phyloP scores from a whole-genome alignment of 2,888 invertebrate genomes.

The Hypomecis punctinalis region DNA sequence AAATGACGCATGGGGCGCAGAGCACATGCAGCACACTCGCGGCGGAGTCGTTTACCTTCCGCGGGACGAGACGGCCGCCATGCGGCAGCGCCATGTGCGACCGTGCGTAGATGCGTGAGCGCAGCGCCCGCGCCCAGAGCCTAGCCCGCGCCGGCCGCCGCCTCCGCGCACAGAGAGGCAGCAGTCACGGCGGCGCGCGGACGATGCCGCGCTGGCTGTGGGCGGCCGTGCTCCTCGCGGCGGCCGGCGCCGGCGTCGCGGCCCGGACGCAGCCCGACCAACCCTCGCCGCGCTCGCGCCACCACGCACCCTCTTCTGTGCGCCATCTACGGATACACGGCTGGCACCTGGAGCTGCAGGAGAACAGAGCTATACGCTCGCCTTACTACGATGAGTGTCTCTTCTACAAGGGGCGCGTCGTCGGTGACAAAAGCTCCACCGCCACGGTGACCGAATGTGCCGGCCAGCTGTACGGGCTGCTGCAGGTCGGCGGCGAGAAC shows the following conservation, averaged over 20 bases:
- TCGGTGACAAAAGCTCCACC: constrained; percentile 69
- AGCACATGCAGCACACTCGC: constrained; percentile 78
- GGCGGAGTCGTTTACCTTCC: constrained; percentile 83
- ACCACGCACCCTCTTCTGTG: constrained; percentile 51
- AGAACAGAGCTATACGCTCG: constrained; percentile 75
- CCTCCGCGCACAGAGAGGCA: constrained; percentile 65
- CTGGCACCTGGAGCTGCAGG: constrained; percentile 74
- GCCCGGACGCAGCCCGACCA: constrained; percentile 59
- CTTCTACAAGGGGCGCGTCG: constrained; percentile 74
- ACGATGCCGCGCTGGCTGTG: constrained; percentile 79
- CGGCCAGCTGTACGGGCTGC: constrained; percentile 81
- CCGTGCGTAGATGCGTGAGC: constrained; percentile 77
- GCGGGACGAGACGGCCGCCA: constrained; percentile 79
- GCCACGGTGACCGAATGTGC: constrained; percentile 83
- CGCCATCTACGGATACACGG: constrained; percentile 70
- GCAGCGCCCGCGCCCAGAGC: constrained; percentile 60
- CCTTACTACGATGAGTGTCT: constrained; percentile 76
- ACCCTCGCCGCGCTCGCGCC: constrained; percentile 54
- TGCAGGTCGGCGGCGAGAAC: constrained; percentile 74
- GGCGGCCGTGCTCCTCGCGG: constrained; percentile 67
- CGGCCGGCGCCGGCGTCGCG: constrained; percentile 54
- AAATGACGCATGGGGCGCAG: constrained; percentile 78
- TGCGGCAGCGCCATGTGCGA: constrained; percentile 47
- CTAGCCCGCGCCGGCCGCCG: constrained; percentile 64
- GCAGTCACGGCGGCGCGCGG: constrained; percentile 76